These are phyloP conservation scores for Zoanthus solanderi DNA, from an alignment of 92 coral and sea anemone genomes.

Conservation along the genomic window DNA sequence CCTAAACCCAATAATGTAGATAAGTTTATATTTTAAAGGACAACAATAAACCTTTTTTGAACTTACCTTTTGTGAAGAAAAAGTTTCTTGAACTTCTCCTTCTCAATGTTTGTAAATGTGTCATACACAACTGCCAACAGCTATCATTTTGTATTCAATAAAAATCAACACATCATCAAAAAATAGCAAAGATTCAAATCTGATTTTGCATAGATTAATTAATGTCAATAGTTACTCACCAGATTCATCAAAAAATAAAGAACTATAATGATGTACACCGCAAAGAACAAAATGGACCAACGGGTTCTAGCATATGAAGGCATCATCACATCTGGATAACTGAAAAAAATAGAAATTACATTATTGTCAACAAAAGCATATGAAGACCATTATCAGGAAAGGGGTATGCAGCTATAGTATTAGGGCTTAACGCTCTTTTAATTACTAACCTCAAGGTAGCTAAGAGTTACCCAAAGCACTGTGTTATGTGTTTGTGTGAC, in stretches of 20 bases:
- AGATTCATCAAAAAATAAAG: conserved; percentile 96
- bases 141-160: conserved; percentile 46
- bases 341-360: conserved; percentile 12
- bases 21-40: background rate
- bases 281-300: conserved; percentile 90
- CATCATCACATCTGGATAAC: conserved; percentile 99
- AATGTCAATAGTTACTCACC: conserved; percentile 65
- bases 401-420: no score
- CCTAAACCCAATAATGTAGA: no score
- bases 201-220: no score
- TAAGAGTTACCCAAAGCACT: no score
- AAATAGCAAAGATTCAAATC: no score
- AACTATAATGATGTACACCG: conserved; percentile 78
- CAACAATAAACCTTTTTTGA: no score
- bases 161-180: background rate
- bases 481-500: no score
- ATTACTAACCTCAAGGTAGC: no score
- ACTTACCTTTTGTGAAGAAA: conserved; percentile 91
- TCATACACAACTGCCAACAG: conserved; percentile 95
- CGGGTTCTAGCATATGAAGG: conserved; percentile 82
- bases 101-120: conserved; percentile 90
- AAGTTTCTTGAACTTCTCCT: conserved; percentile 85
- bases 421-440: no score
- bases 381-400: background rate
- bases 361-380: background rate